Evolutionary conservation across 2,888 invertebrate species (phyloP), one percentile per base, ranked within the genome.

Genomic region (Agonopterix subpropinquella): DNA sequence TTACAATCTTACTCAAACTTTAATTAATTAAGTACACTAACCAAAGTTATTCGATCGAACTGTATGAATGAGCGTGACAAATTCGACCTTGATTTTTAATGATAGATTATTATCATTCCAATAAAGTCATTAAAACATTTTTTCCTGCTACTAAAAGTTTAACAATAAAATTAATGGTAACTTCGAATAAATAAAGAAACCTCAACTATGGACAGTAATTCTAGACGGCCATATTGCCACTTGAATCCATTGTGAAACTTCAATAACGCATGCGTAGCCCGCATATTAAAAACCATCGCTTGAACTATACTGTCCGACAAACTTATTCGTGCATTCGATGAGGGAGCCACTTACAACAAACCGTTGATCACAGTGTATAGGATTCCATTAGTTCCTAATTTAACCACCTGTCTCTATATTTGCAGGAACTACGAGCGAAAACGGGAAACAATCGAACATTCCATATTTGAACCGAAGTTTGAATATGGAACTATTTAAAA

Each of bases 401-500:
- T 41, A n/a, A 37, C 37, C 44, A 39, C 41, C 60, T 11, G 15
- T 10, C 36, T 41, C 39, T 18, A 42, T 43, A 28, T 37, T 52
- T 47, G 52, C 45, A 36, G 47, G 36, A 80, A 78, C 77, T 79
- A 78, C 74, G 69, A 74, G 83, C 85, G 82, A 87, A 86, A 85
- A 83, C 83, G 86, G 86, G 87, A 86, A 86, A 87, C 86, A 86
- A 84, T 84, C 74, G 80, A 57, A 62, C 62, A 72, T 77, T 77
- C 86, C 87, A 87, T 87, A 85, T 87, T 82, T 77, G 85, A 82
- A 76, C 5, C 72, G 68, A 68, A 70, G 76, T 83, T 82, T 80
- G 78, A 81, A 80, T 80, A 83, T 83, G 80, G 82, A 83, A 86
- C 85, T 88, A 86, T 87, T 88, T 88, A 84, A 86, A 86, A 87